These are phyloP conservation scores for Acanthochromis polyacanthus DNA, from an alignment of 2,113 vertebrate genomes.

Conservation along the genomic window DNA sequence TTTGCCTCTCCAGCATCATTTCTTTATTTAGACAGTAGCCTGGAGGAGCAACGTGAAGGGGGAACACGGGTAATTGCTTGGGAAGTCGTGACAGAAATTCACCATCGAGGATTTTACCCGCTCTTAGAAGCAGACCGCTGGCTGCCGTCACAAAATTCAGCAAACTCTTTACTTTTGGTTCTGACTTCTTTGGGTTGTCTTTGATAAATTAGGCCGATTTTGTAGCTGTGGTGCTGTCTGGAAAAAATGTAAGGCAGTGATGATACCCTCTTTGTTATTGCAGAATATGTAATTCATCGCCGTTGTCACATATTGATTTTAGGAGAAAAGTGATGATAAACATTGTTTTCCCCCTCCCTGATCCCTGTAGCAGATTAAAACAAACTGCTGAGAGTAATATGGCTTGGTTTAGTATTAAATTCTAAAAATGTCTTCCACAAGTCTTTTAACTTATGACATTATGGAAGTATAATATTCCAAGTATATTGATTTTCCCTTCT, in stretches of 20 bases:
- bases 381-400: constrained; percentile 59
- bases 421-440: constrained; percentile 47
- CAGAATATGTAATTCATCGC: constrained; percentile 57
- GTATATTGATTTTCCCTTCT: constrained; percentile 27
- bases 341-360: constrained; percentile 43
- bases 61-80: constrained; percentile 49
- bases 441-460: constrained; percentile 36
- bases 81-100: constrained; percentile 43
- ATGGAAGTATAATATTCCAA: constrained; percentile 31
- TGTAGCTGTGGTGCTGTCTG: constrained; percentile 21
- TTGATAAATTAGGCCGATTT: constrained; percentile 36
- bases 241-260: neutral
- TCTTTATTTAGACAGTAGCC: constrained; percentile 55
- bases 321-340: constrained; percentile 66
- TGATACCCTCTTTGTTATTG: constrained; percentile 51
- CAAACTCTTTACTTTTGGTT: constrained; percentile 6
- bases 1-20: constrained; percentile 48
- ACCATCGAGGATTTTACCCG: constrained; percentile 33
- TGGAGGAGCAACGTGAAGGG: constrained; percentile 33
- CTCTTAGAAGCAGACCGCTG: constrained; percentile 23
- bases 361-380: constrained; percentile 66
- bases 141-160: constrained; percentile 11
- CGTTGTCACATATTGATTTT: constrained; percentile 69
- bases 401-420: constrained; percentile 52
- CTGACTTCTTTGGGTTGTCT: neutral